phyloP scores from a whole-genome alignment of 2,113 vertebrate genomes.

The Collichthys lucidus region DNA sequence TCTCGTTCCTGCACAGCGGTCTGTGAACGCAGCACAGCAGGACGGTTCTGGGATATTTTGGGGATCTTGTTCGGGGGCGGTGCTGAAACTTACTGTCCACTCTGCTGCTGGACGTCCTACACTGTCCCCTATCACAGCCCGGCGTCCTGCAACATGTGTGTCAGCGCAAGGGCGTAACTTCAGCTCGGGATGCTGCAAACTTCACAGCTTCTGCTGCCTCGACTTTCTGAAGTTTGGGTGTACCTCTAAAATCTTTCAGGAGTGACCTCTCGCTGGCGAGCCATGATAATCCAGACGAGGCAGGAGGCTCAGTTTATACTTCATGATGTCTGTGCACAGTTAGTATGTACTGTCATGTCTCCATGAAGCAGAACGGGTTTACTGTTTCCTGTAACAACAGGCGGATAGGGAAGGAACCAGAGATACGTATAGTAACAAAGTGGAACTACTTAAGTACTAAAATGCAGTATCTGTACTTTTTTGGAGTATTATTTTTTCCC shows the following conservation, averaged over 20 bases:
- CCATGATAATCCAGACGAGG: too few relatives aligned
- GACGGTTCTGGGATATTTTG: constrained; percentile 44
- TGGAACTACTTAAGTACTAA: too few relatives aligned
- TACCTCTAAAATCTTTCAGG: background rate
- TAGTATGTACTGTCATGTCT: too few relatives aligned
- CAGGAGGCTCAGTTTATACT: too few relatives aligned
- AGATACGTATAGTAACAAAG: too few relatives aligned
- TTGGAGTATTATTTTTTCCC: too few relatives aligned
- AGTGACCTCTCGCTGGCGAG: too few relatives aligned
- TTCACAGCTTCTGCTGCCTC: background rate
- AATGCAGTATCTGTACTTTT: too few relatives aligned
- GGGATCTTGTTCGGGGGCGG: constrained; percentile 2
- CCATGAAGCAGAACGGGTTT: too few relatives aligned
- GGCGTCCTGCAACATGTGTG: background rate
- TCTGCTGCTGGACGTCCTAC: background rate
- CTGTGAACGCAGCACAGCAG: constrained; percentile 24
- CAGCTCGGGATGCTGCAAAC: background rate
- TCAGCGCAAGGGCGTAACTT: background rate
- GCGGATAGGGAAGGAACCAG: too few relatives aligned
- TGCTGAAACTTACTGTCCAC: background rate
- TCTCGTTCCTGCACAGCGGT: constrained; percentile 21
- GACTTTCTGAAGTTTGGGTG: background rate
- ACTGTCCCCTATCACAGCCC: background rate
- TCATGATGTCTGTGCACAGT: too few relatives aligned
- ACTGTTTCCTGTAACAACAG: too few relatives aligned